These are phyloP conservation scores for Dinocampus coccinellae DNA, from an alignment of 2,888 invertebrate genomes.

Conservation along the genomic window DNA sequence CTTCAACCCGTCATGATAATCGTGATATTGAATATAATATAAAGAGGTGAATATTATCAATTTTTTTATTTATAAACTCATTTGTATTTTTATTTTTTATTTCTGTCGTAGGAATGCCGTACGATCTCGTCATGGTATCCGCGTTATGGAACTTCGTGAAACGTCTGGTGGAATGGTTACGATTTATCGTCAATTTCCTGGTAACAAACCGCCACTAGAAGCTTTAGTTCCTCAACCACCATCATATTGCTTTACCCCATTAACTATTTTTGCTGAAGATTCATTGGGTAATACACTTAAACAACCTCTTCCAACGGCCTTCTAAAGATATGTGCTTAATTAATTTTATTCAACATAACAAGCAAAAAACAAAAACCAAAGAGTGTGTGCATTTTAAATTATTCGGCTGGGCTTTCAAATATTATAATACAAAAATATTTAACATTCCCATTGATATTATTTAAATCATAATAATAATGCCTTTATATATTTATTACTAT, in stretches of 20 bases:
- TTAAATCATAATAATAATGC: neutral
- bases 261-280: conserved; percentile 78
- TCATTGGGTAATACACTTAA: conserved; percentile 78
- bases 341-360: neutral
- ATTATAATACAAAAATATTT: neutral
- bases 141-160: conserved; percentile 65
- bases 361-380: neutral
- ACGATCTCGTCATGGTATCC: conserved; percentile 63
- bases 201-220: conserved; percentile 61
- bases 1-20: conserved; percentile 51
- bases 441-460: conserved; percentile 1
- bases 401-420: neutral
- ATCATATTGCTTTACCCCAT: conserved; percentile 59
- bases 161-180: conserved; percentile 64
- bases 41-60: conserved; percentile 55
- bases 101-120: conserved; percentile 59
- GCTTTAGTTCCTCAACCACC: conserved; percentile 63
- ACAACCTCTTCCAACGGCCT: conserved; percentile 72
- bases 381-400: neutral
- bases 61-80: too few relatives aligned
- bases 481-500: neutral
- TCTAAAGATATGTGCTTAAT: conserved; percentile 58
- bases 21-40: conserved; percentile 59
- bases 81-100: neutral
- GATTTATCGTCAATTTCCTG: conserved; percentile 63